phyloP scores from a whole-genome alignment of 2,888 invertebrate species.

The Tyria jacobaeae region DNA sequence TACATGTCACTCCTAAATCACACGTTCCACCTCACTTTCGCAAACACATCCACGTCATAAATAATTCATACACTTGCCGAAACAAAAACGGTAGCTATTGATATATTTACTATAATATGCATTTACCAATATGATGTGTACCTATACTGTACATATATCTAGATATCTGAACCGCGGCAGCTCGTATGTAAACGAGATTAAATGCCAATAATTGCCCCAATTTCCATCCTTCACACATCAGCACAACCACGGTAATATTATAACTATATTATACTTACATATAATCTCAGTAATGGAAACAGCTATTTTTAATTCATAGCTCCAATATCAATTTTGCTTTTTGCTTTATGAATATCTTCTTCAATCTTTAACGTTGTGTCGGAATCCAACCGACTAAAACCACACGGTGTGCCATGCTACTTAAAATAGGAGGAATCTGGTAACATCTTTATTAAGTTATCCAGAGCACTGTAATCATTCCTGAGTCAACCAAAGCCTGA shows the following conservation, averaged over 20 bases:
- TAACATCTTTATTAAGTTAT: too few species aligned
- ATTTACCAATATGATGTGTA: too few species aligned
- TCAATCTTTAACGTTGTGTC: too few species aligned
- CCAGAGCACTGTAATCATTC: too few species aligned
- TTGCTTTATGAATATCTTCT: too few species aligned
- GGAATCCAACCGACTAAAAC: too few species aligned
- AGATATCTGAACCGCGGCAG: conserved; percentile 21
- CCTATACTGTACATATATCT: not conserved
- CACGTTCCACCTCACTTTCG: not conserved
- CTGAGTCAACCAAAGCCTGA: not conserved
- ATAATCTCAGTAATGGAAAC: too few species aligned
- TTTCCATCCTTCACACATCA: conserved; percentile 30
- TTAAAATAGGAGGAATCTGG: too few species aligned
- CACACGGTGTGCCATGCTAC: too few species aligned
- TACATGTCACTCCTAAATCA: not conserved
- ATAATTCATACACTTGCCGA: conserved; percentile 7
- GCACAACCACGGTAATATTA: not conserved
- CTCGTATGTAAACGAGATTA: conserved; percentile 47
- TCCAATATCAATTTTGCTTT: too few species aligned
- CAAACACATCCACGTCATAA: conserved; percentile 8
- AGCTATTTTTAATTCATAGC: too few species aligned
- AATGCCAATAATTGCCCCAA: conserved; percentile 48
- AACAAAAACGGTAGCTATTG: conserved; percentile 32
- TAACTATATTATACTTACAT: not conserved
- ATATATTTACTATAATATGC: conserved; percentile 40